phyloP scores from a whole-genome alignment of 2,797 vertebrate genomes.

The Poecilia gillii region DNA sequence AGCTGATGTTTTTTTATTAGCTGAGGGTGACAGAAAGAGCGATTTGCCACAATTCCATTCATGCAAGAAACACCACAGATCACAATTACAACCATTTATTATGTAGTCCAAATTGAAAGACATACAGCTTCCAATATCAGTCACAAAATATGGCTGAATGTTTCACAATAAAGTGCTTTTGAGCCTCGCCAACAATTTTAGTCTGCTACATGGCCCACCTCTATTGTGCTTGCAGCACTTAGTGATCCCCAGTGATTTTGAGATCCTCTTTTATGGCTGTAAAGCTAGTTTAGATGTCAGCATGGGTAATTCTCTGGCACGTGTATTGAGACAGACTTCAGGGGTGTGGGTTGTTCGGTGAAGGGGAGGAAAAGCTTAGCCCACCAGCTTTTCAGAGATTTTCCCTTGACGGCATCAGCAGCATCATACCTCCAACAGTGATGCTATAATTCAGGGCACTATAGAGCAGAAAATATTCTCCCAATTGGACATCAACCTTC shows the following conservation, averaged over 20 bases:
- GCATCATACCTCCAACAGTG: constrained; percentile 49
- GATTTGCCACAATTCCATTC: neutral
- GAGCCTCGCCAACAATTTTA: constrained; percentile 23
- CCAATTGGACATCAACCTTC: constrained; percentile 8
- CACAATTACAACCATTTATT: neutral
- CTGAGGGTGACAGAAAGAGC: neutral
- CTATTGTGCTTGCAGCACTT: constrained; percentile 52
- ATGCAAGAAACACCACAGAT: neutral
- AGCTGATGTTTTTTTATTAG: neutral
- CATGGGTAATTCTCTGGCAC: constrained; percentile 41
- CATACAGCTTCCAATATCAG: neutral
- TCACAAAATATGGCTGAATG: constrained; percentile 7
- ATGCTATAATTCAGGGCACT: constrained; percentile 21
- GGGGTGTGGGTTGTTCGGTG: constrained; percentile 23
- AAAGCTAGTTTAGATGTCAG: constrained; percentile 56
- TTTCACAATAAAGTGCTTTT: constrained; percentile 36
- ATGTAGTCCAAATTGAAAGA: neutral
- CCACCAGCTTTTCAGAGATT: constrained; percentile 64
- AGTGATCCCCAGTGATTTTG: constrained; percentile 48
- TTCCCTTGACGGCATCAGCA: constrained; percentile 49
- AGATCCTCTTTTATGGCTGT: constrained; percentile 54
- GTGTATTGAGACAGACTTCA: constrained; percentile 26
- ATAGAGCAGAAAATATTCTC: constrained; percentile 8
- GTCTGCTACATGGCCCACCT: constrained; percentile 37
- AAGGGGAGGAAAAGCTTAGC: constrained; percentile 25